Evolutionary conservation across 2,888 invertebrate genomes (phyloP).

Genomic region (Leptinotarsa peninsularis): DNA sequence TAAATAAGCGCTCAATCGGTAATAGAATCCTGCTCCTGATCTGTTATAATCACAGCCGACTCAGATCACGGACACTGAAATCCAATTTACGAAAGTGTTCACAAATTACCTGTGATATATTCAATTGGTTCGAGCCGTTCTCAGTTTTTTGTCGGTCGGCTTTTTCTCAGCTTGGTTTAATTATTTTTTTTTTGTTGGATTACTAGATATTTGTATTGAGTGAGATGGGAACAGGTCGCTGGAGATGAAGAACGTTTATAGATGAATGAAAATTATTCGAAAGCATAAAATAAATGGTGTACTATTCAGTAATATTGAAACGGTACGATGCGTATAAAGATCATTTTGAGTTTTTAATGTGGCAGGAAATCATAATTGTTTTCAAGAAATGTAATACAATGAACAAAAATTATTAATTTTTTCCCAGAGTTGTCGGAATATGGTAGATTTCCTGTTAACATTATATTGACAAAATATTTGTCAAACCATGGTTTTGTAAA

Average conservation of each 20-base stretch:
- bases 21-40: slow-evolving; percentile 51
- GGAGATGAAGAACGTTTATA: slow-evolving; percentile 19
- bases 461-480: no score
- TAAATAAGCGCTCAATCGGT: slow-evolving; percentile 51
- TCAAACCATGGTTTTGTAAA: no score
- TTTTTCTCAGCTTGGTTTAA: slow-evolving; percentile 22
- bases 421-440: no score
- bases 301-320: neutral
- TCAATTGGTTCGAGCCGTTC: slow-evolving; percentile 46
- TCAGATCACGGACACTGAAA: slow-evolving; percentile 52
- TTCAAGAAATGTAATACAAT: no score
- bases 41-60: slow-evolving; percentile 52
- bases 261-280: slow-evolving; percentile 14
- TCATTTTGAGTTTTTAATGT: neutral
- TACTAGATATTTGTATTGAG: slow-evolving; percentile 21
- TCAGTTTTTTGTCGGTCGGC: slow-evolving; percentile 33
- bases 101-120: slow-evolving; percentile 56
- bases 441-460: no score
- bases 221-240: slow-evolving; percentile 27
- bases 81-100: slow-evolving; percentile 59
- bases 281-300: slow-evolving; percentile 13
- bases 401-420: no score
- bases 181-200: slow-evolving; percentile 20
- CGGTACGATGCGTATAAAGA: neutral
- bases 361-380: neutral